Evolutionary conservation across 1,140 invertebrate genomes (phyloP).

Genomic region (Triops cancriformis): DNA sequence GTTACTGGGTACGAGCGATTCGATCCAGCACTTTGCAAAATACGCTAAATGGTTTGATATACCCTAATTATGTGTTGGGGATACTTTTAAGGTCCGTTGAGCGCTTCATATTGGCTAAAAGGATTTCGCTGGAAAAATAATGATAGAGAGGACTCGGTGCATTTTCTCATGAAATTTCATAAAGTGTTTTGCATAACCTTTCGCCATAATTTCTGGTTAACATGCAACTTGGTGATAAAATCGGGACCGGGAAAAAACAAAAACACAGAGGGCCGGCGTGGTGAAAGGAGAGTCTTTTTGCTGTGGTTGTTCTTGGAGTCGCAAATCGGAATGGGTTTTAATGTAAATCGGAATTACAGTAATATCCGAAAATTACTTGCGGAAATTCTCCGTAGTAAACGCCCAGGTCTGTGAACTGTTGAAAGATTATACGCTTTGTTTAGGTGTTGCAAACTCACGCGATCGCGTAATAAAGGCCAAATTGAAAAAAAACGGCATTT

Average conservation of each 20-base stretch:
- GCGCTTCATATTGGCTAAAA: too few species aligned
- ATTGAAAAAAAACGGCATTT: not conserved
- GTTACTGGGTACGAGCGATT: not conserved
- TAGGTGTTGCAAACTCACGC: conserved; percentile 12
- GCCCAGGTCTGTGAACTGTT: not conserved
- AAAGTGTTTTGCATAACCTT: not conserved
- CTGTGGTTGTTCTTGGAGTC: not conserved
- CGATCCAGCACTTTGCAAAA: not conserved
- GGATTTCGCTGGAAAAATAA: not conserved
- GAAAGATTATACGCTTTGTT: conserved; percentile 1
- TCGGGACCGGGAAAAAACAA: not conserved
- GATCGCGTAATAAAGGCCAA: not conserved
- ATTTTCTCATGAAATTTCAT: not conserved
- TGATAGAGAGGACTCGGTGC: not conserved
- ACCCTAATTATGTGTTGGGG: too few species aligned
- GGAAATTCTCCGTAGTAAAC: not conserved
- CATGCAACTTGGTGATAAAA: not conserved
- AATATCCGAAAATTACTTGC: not conserved
- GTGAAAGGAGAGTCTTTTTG: not conserved
- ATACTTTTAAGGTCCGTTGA: too few species aligned
- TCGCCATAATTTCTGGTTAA: not conserved
- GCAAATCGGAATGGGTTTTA: not conserved
- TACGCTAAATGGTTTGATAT: not conserved
- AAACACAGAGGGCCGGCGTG: not conserved
- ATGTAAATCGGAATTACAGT: not conserved